Percentiles rank a stretch among this genome's conserved stretches.
Conservation (phyloP, 2,113 vertebrate species). For the Onychorhynchus coronatus region DNA sequence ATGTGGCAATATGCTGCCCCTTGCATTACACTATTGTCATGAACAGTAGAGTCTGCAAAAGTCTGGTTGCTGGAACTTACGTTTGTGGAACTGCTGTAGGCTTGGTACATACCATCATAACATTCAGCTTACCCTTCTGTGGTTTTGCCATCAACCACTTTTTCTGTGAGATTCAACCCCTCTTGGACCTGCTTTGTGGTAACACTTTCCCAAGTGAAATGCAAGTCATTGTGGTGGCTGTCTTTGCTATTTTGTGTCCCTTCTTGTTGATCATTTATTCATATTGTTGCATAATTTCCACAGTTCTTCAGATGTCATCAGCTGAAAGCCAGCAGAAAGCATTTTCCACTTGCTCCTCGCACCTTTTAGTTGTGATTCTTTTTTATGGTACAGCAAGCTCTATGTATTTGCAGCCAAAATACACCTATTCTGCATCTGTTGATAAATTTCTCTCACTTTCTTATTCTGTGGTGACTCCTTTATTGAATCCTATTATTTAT, state of each 20-base stretch:
- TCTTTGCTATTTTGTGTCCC: background rate
- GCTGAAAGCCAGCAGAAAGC: background rate
- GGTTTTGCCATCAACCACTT: background rate
- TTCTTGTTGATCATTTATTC: background rate
- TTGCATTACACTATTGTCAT: background rate
- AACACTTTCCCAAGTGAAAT: background rate
- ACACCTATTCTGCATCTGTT: background rate
- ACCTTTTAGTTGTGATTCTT: background rate
- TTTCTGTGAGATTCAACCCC: background rate
- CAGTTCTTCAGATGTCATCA: background rate
- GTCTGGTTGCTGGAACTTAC: background rate
- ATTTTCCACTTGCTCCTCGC: background rate
- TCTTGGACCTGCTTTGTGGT: background rate
- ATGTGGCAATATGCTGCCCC: background rate
- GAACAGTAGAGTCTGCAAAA: background rate
- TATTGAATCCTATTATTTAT: background rate
- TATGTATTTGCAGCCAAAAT: background rate
- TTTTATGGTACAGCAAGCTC: background rate
- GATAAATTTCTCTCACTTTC: background rate
- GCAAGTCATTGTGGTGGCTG: background rate
- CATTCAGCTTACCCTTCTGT: background rate
- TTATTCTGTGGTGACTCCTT: background rate
- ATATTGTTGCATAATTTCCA: background rate
- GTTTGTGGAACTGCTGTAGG: background rate
- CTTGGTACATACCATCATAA: background rate